Conservation (phyloP, 2,888 invertebrate species). For the Calameuta filiformis region DNA sequence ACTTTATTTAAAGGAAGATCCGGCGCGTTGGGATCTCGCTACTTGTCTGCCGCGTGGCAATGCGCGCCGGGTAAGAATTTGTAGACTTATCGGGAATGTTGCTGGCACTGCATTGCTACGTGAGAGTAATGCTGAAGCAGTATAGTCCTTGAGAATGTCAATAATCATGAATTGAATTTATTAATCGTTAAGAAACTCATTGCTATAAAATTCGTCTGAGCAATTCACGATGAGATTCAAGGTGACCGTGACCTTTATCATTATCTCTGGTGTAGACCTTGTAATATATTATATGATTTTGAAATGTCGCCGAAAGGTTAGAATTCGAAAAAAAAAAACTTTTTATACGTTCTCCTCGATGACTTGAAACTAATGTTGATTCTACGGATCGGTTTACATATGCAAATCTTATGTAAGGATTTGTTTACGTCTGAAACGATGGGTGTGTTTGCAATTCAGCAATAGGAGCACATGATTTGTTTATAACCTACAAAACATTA, state of each 20-base stretch:
- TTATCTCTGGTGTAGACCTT: background rate
- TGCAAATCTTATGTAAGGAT: background rate
- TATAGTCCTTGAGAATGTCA: background rate
- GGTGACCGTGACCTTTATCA: background rate
- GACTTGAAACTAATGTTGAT: background rate
- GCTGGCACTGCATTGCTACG: slow-evolving; percentile 6
- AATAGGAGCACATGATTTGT: background rate
- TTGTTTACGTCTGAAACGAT: background rate
- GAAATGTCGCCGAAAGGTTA: background rate
- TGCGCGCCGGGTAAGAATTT: background rate
- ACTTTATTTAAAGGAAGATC: background rate
- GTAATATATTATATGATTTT: background rate
- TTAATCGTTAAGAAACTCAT: background rate
- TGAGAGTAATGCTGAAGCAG: background rate
- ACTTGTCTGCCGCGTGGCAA: background rate
- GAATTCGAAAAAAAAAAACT: background rate
- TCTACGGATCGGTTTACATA: background rate
- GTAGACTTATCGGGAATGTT: slow-evolving; percentile 7
- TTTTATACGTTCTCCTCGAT: background rate
- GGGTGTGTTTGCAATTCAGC: background rate
- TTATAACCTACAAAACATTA: background rate
- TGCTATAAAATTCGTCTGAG: background rate
- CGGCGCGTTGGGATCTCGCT: background rate
- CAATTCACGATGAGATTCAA: background rate
- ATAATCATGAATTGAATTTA: background rate